Evolutionary conservation across 2,113 vertebrate species (phyloP), one percentile per base, ranked within the genome.

Genomic region (Loxodonta africana): DNA sequence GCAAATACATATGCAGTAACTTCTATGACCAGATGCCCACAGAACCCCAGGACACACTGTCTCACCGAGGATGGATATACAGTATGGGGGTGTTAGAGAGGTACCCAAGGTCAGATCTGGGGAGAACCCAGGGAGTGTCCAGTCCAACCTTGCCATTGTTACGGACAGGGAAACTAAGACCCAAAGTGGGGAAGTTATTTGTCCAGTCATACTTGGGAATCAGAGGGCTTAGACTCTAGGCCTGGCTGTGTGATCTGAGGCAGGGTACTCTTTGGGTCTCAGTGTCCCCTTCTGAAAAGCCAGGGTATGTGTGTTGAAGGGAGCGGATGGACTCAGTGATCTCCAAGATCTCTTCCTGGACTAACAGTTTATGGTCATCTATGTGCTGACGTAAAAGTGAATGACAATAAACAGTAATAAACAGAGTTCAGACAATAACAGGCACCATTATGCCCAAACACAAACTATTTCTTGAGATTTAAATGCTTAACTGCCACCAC

Each of bases 101-200:
- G 14, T 37, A n/a, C 5, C 46, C 51, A 83, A 83, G 60, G 37
- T 33, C 71, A 93, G 46, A 90, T 26, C 2, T 60, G 12, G 25
- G 15, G 37, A 77, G 46, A 44, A 82, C 63, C 46, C 90, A 48
- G 15, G 26, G 51, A 57, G 37, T 11, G 12, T 78, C 90, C 46
- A 73, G 33, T 37, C 44, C 76, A 78, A 53, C 46, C 65, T 60
- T 80, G 23, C 60, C 60, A 67, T 26, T 93, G 65, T 62, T 89
- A 95, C 51, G 77, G 63, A 73, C 1, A 92, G n/a, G 62, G 57
- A 96, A 91, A 94, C 86, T 71, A 82, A 96, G 86, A 87, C 25
- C 44, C 44, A 53, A 7, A 84, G 23, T 4, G 0, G 67, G 88
- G n/a, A 87, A 77, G 33, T 81, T 74, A 73, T 23, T 73, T 84